Base-by-base conservation (phyloP, 1,140 invertebrate genomes). In the Caerostris extrusa region DNA sequence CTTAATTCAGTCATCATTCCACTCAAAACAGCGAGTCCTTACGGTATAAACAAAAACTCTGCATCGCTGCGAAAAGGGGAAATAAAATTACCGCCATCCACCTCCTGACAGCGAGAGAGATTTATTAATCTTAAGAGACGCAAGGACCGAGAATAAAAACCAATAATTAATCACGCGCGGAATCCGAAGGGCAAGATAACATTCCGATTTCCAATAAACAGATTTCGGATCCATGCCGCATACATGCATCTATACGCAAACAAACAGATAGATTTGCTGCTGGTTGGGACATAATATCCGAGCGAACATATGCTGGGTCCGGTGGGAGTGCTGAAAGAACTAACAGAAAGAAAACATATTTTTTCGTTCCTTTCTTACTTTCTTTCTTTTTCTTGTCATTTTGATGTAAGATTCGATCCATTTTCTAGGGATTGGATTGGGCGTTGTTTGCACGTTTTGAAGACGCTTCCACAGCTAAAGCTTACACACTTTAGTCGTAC, bases 131-230 rank as follows among this genome's bases (percentile, higher is more conserved):
- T 81, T 64, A 83, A 92, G 81, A 83, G 90, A 64, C 19, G 90
- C 34, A 50, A 19, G 34, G 60, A 92, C 58, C 19, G 19, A 53
- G 77, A 64, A 92, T 85, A 92, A 92, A 92, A 92, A 92, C 90
- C 90, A 92, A 92, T 92, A 92, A 92, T 92, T 92, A 92, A 92
- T 92, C 90, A 92, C 90, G 82, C 90, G 64, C 58, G 90, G 90
- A 64, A 83, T 92, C 90, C 90, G 17, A 50, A 34, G 53, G 19
- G 81, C 56, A 69, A 83, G 90, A 92, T 92, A 92, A 81, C 81
- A 92, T 81, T 81, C 81, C 90, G 61, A 92, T 92, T 92, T 85
- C 82, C 90, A 81, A 92, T 92, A 92, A 92, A 92, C 90, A 92
- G 90, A 92, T 92, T 92, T 92, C 81, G 57, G 89, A 81, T 61